A percentile compares a stretch with the other conserved stretches of the same genome.
These are phyloP conservation scores for Coregonus clupeaformis DNA, from an alignment of 2,113 vertebrate genomes.

Conservation along the genomic window DNA sequence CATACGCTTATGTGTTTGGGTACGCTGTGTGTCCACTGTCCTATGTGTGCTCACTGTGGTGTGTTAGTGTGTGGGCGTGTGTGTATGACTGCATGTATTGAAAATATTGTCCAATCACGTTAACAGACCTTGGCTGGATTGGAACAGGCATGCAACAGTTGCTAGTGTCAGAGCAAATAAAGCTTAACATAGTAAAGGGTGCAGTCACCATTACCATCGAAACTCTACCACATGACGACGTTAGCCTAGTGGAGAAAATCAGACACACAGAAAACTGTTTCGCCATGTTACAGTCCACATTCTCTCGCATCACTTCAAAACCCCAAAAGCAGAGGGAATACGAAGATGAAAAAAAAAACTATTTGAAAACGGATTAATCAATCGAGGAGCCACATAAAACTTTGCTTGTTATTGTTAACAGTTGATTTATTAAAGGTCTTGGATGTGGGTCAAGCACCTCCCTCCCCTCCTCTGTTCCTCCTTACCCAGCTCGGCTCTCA, in stretches of 20 bases:
- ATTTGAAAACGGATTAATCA: constrained; percentile 53
- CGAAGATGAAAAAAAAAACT: neutral
- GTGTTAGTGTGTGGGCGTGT: constrained; percentile 22
- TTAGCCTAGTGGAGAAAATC: neutral
- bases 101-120: neutral
- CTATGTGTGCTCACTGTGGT: constrained; percentile 4
- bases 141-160: neutral
- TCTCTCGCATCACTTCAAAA: neutral
- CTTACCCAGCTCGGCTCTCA: neutral
- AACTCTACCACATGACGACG: too few relatives aligned
- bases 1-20: too few relatives aligned
- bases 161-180: neutral
- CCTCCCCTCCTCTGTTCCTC: neutral
- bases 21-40: too few relatives aligned
- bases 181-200: neutral
- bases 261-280: neutral
- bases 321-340: neutral
- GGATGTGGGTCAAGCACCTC: constrained; percentile 63
- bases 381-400: constrained; percentile 68
- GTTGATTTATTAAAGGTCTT: constrained; percentile 73
- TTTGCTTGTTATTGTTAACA: constrained; percentile 73
- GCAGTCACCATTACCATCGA: constrained; percentile 21
- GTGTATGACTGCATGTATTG: constrained; percentile 9
- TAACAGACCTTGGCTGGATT: neutral
- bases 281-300: neutral